A percentile compares a stretch with the other conserved stretches of the same genome.
These are phyloP conservation scores for Hemitrygon akajei DNA, from an alignment of 2,797 vertebrate species.

Conservation along the genomic window DNA sequence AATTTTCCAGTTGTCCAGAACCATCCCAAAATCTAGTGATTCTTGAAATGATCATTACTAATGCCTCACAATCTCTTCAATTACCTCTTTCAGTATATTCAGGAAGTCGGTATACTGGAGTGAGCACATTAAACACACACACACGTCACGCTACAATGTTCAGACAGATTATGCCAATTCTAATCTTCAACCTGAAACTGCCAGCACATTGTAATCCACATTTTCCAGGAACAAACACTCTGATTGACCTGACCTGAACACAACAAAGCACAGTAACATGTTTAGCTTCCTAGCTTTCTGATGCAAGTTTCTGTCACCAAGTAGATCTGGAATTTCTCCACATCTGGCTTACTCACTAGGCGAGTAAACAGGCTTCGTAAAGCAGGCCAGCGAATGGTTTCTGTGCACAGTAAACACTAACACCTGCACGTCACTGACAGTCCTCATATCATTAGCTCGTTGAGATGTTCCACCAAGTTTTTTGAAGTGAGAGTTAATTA, in stretches of 20 bases:
- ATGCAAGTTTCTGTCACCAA: not conserved
- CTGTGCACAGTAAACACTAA: not conserved
- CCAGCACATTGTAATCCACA: not conserved
- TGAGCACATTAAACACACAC: not conserved
- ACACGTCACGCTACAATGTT: not conserved
- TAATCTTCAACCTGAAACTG: not conserved
- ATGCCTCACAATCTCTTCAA: too few relatives aligned
- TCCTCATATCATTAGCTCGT: not conserved
- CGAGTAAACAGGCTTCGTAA: not conserved
- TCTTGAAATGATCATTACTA: too few relatives aligned
- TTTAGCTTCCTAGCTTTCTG: not conserved
- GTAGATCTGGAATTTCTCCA: not conserved
- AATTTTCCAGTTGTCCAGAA: too few relatives aligned
- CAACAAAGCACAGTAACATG: not conserved
- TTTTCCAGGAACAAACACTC: not conserved
- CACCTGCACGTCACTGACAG: not conserved
- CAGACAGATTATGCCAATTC: not conserved
- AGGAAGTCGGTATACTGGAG: not conserved
- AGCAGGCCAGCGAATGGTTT: not conserved
- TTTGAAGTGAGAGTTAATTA: not conserved
- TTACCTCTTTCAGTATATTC: not conserved
- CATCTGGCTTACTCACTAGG: not conserved
- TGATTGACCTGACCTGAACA: not conserved
- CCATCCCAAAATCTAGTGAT: too few relatives aligned
- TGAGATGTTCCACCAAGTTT: not conserved